These are phyloP conservation scores for Drosophila buzzatii DNA, from an alignment of 2,888 invertebrate species.

Conservation along the genomic window DNA sequence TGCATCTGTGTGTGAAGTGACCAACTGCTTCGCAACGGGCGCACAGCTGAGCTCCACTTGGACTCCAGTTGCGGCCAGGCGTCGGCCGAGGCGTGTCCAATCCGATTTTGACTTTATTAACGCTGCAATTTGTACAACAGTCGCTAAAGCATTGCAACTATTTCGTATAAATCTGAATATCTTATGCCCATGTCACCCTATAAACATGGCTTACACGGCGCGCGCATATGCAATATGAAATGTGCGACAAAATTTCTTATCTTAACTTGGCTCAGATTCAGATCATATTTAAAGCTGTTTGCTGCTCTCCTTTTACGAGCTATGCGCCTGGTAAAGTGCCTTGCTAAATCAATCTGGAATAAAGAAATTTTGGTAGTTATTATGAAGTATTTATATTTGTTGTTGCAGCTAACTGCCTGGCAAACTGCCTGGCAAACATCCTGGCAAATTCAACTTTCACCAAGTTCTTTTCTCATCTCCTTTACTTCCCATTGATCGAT, in stretches of 20 bases:
- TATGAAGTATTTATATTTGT: too few species aligned
- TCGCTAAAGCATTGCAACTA: slow-evolving; percentile 24
- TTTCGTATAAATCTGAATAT: background rate
- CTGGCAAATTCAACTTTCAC: slow-evolving; percentile 14
- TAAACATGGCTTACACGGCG: slow-evolving; percentile 2
- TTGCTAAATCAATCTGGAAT: background rate
- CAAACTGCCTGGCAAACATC: slow-evolving; percentile 28
- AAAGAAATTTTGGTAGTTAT: too few species aligned
- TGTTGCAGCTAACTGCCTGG: too few species aligned
- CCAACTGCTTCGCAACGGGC: slow-evolving; percentile 45
- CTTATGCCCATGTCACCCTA: slow-evolving; percentile 10
- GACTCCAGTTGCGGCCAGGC: slow-evolving; percentile 16
- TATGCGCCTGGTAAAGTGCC: background rate
- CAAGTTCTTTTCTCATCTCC: too few species aligned
- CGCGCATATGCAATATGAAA: background rate
- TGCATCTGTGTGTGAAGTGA: slow-evolving; percentile 36
- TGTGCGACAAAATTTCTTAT: background rate
- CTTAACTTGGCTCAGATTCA: background rate
- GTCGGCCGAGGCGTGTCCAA: slow-evolving; percentile 62
- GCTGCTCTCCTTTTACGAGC: background rate
- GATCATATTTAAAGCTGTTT: background rate
- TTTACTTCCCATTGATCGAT: background rate
- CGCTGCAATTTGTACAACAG: slow-evolving; percentile 71
- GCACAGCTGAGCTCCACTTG: slow-evolving; percentile 48
- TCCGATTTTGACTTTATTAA: slow-evolving; percentile 78